These are phyloP conservation scores for Oryzaephilus surinamensis DNA, from an alignment of 1,140 invertebrate species.

Conservation along the genomic window DNA sequence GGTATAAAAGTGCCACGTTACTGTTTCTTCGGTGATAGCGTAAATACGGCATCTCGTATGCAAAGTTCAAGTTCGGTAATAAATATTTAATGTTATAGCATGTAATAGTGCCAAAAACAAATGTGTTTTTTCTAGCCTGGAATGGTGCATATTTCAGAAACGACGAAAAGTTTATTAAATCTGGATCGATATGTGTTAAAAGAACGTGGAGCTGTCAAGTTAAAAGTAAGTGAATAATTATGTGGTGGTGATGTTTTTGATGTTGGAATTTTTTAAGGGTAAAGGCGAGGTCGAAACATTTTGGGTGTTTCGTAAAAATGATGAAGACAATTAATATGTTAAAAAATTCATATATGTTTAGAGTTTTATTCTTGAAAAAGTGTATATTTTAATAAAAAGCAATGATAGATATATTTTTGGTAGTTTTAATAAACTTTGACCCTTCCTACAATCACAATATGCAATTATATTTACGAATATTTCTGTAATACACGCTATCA, in stretches of 20 bases:
- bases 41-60: constrained; percentile 80
- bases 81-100: constrained; percentile 7
- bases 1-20: constrained; percentile 64
- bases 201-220: constrained; percentile 54
- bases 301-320: constrained; percentile 43
- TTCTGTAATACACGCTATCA: too few species aligned
- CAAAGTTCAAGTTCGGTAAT: constrained; percentile 62
- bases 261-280: constrained; percentile 44
- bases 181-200: constrained; percentile 47
- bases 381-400: too few species aligned
- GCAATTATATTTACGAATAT: too few species aligned
- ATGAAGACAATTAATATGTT: not conserved
- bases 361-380: not conserved
- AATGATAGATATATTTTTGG: too few species aligned
- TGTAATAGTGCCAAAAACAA: constrained; percentile 4
- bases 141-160: constrained; percentile 62
- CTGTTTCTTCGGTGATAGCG: constrained; percentile 79
- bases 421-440: too few species aligned
- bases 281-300: constrained; percentile 82
- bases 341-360: not conserved
- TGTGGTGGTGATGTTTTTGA: not conserved
- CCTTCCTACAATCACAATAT: too few species aligned
- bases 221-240: constrained; percentile 52
- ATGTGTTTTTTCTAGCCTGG: constrained; percentile 43
- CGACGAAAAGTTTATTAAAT: constrained; percentile 51